Base-by-base conservation (phyloP, 92 coral and sea anemone species). In the Umimayanthus chanpuru region DNA sequence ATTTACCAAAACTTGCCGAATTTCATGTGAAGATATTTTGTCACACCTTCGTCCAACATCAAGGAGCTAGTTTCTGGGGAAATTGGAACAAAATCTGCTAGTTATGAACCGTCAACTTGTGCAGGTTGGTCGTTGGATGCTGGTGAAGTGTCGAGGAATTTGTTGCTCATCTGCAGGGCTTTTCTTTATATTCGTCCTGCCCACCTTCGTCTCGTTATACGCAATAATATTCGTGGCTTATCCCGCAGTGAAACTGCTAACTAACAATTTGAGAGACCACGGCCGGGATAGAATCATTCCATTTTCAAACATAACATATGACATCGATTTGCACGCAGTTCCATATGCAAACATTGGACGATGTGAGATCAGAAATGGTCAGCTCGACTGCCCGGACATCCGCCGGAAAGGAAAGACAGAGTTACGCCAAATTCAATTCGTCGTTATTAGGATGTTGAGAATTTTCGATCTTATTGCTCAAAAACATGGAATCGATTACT, bases 391-490 rank as follows among this genome's bases (percentile, higher is more conserved):
- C 64, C 92, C 93, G 10, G 98, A 94, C 78, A 90, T 94, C 9
- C 90, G 98, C 64, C 53, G 70, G 41, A 53, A 83, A 29, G 72
- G 86, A 4, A 64, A 73, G 4, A 65, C 83, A 38, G 79, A 73
- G 0, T 47, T 71, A 11, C 92, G 98, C 44, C 95, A 91, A 76
- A 87, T 85, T 18, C 92, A 93, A 77, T 91, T 93, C 67, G 88
- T 84, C 18, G 84, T 90, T 9, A 93, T 91, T 9, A 32, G 92
- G 70, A 89, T 93, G 93, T 77, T 94, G 32, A 47, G 90, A 23
- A 73, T 89, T 43, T 93, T 94, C 70, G 93, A 93, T 44, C 86
- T 91, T 9, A 74, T 94, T 90, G 92, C 94, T 3, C 89, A 83
- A 53, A 93, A 93, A 81, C 89, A 94, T 79, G 79, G 88, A 25